Evolutionary conservation across 2,113 vertebrate species (phyloP).

Genomic region (Hucho hucho): DNA sequence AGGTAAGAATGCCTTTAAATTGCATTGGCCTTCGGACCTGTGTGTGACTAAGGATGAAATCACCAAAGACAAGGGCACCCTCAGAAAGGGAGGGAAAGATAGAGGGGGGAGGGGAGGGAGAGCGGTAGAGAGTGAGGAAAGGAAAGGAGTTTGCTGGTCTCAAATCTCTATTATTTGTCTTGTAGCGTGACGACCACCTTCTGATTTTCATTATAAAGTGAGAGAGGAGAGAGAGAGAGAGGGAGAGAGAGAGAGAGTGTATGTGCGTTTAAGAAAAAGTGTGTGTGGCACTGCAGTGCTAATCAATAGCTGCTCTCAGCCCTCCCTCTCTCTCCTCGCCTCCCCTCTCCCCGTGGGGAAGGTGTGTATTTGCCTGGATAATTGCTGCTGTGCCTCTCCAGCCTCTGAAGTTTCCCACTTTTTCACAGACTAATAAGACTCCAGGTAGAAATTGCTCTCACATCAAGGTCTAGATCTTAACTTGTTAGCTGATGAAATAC

Average conservation of each 20-base stretch:
- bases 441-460: background rate
- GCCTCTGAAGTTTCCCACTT: constrained; percentile 60
- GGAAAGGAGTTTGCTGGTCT: too few species aligned
- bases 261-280: background rate
- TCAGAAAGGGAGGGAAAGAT: too few species aligned
- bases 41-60: constrained; percentile 39
- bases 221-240: constrained; percentile 14
- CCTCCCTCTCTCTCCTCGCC: constrained; percentile 18
- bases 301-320: constrained; percentile 76
- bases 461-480: too few species aligned
- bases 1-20: too few species aligned
- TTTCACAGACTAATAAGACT: constrained; percentile 55
- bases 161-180: too few species aligned
- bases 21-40: constrained; percentile 41
- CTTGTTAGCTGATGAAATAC: too few species aligned
- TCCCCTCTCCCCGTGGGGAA: too few species aligned
- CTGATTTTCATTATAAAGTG: background rate
- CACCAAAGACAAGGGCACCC: too few species aligned
- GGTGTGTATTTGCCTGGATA: constrained; percentile 71
- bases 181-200: too few species aligned
- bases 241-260: background rate
- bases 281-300: constrained; percentile 69
- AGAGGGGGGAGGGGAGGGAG: too few species aligned
- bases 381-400: constrained; percentile 62
- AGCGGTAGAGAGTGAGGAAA: too few species aligned